Evolutionary conservation across 2,888 invertebrate species (phyloP).

Genomic region (Mallateleia sp.): DNA sequence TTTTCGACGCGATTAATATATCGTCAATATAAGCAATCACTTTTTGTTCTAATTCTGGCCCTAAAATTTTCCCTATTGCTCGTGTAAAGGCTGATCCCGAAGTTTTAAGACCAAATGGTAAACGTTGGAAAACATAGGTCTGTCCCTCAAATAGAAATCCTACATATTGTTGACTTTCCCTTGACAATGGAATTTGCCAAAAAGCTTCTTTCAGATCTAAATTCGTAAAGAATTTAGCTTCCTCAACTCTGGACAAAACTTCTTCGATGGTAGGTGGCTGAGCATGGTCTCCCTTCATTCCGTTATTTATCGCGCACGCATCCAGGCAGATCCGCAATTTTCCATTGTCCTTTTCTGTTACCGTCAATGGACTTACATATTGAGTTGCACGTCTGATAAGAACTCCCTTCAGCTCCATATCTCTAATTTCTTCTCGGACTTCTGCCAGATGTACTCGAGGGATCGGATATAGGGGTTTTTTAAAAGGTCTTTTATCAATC

Average conservation of each 20-base stretch:
- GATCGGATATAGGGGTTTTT: no score
- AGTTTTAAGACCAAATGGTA: background rate
- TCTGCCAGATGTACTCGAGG: no score
- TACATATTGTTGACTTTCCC: background rate
- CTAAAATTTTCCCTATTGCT: no score
- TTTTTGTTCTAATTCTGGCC: no score
- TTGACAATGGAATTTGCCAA: no score
- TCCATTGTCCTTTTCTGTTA: conserved; percentile 8
- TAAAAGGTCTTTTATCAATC: no score
- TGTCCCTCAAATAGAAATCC: conserved; percentile 1
- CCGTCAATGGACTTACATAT: conserved; percentile 18
- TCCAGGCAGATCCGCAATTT: conserved; percentile 20
- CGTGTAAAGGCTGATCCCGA: no score
- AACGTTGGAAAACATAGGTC: background rate
- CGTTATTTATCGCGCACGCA: background rate
- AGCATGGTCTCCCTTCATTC: conserved; percentile 16
- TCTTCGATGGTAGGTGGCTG: conserved; percentile 13
- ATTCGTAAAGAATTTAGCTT: background rate
- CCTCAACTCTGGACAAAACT: background rate
- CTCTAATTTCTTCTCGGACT: no score
- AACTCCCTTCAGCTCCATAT: no score
- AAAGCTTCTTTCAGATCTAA: no score
- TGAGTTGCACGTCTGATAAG: background rate
- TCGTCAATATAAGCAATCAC: no score
- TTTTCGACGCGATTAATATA: no score